Base-by-base conservation (phyloP, 2,113 vertebrate genomes). In the Nyctibius bracteatus region DNA sequence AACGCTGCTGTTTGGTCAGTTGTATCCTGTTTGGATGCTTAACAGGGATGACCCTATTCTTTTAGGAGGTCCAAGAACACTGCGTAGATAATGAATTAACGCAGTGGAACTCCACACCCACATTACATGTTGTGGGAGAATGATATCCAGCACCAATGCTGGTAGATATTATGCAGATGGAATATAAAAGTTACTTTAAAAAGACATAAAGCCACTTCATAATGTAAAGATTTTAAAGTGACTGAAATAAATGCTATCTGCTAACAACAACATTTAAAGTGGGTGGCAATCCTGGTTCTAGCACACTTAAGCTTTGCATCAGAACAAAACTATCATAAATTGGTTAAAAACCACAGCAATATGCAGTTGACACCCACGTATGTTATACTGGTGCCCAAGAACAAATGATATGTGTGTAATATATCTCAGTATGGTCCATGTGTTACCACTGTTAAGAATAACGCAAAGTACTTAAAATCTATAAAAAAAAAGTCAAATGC, bases 311-410 rank as follows among this genome's bases (percentile, higher is more conserved):
- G 88, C 80, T 89, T 92, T 89, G 77, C 91, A 91, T 91, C 79
- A 94, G 91, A 95, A 95, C 86, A 96, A 90, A 95, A 90, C 92
- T 94, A 94, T 59, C 89, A 85, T 52, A 96, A 95, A 94, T 95
- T 94, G 91, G 89, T 96, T 96, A 95, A 90, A 96, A 97, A 87
- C 62, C 94, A 81, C 81, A 74, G 65, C 9, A 43, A 91, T 72
- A 90, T 3, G 51, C 81, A 94, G 72, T 44, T 86, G 49, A 95
- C 95, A 89, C 96, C 97, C 96, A 97, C 92, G 0, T 77, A 87
- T 37, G 74, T 95, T 94, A 96, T 10, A 89, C 46, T 82, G 81
- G 74, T 77, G 81, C 92, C 88, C 88, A 95, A 90, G 92, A 97
- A 96, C 79, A 96, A 96, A 92, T 75, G 41, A 72, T 89, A 95